Evolutionary conservation across 2,888 invertebrate species (phyloP).

Genomic region (Metalampra italica): DNA sequence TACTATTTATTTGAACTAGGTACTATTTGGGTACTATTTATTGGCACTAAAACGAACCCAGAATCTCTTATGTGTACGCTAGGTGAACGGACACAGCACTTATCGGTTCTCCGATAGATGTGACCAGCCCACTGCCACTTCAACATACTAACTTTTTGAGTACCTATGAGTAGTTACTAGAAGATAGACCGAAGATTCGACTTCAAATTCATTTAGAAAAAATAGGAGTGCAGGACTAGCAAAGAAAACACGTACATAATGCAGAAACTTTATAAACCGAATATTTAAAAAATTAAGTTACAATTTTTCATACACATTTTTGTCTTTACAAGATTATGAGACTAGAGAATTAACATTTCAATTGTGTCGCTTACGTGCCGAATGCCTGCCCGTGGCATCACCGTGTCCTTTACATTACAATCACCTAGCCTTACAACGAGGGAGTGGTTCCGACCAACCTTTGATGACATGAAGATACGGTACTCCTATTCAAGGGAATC

Average conservation of each 20-base stretch:
- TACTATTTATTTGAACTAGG: too few species aligned
- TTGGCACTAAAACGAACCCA: too few species aligned
- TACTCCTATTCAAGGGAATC: too few species aligned
- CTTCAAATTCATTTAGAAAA: too few species aligned
- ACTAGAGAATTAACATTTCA: slow-evolving; percentile 75
- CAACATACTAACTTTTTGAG: too few species aligned
- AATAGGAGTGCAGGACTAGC: slow-evolving; percentile 4
- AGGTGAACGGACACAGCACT: too few species aligned
- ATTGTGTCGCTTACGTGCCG: slow-evolving; percentile 41
- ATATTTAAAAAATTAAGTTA: slow-evolving; percentile 70
- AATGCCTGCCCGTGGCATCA: slow-evolving; percentile 34
- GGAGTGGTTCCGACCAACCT: slow-evolving; percentile 9
- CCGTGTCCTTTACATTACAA: slow-evolving; percentile 35
- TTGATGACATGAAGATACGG: neutral
- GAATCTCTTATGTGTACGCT: too few species aligned
- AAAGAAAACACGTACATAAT: slow-evolving; percentile 48
- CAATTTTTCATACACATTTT: slow-evolving; percentile 63
- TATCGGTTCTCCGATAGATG: too few species aligned
- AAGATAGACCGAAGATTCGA: too few species aligned
- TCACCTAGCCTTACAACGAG: slow-evolving; percentile 29
- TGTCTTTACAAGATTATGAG: slow-evolving; percentile 75
- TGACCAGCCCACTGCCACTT: too few species aligned
- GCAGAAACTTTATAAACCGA: slow-evolving; percentile 75
- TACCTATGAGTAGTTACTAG: too few species aligned
- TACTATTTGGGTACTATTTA: too few species aligned